Evolutionary conservation across 2,797 vertebrate genomes (phyloP).

Genomic region (Smutsia gigantea): DNA sequence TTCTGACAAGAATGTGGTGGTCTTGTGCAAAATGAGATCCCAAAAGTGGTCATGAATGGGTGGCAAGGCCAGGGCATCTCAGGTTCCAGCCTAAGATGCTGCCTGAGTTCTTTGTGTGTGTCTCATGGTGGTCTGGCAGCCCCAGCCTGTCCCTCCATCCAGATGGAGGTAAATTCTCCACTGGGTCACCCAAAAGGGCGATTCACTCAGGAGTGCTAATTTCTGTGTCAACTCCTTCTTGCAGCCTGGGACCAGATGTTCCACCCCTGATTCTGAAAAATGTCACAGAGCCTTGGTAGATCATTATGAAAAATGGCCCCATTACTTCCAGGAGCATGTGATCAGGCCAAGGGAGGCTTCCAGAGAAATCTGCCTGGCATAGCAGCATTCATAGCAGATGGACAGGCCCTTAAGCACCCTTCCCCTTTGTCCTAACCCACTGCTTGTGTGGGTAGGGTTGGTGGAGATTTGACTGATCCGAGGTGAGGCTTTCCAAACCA

Average conservation of each 20-base stretch:
- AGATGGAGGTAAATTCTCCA: neutral
- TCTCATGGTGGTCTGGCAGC: neutral
- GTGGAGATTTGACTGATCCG: neutral
- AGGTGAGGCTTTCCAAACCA: neutral
- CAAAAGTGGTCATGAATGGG: neutral
- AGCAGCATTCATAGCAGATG: neutral
- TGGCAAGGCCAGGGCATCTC: neutral
- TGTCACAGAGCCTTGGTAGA: neutral
- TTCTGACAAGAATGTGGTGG: neutral
- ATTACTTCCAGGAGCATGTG: neutral
- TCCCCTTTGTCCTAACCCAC: neutral
- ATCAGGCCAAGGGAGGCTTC: neutral
- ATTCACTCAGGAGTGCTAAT: slow-evolving; percentile 28
- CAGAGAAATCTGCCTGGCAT: neutral
- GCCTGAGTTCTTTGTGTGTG: neutral
- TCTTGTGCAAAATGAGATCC: neutral
- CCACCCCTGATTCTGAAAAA: slow-evolving; percentile 34
- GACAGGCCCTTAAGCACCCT: neutral
- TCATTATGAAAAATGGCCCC: neutral
- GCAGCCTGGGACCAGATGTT: slow-evolving; percentile 35
- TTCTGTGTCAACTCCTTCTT: slow-evolving; percentile 38
- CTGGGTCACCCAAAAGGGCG: slow-evolving; percentile 34
- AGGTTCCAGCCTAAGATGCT: neutral
- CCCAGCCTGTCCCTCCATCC: neutral
- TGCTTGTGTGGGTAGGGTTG: neutral